Evolutionary conservation across 2,797 vertebrate genomes (phyloP).

Genomic region (Gallinago solitaria): DNA sequence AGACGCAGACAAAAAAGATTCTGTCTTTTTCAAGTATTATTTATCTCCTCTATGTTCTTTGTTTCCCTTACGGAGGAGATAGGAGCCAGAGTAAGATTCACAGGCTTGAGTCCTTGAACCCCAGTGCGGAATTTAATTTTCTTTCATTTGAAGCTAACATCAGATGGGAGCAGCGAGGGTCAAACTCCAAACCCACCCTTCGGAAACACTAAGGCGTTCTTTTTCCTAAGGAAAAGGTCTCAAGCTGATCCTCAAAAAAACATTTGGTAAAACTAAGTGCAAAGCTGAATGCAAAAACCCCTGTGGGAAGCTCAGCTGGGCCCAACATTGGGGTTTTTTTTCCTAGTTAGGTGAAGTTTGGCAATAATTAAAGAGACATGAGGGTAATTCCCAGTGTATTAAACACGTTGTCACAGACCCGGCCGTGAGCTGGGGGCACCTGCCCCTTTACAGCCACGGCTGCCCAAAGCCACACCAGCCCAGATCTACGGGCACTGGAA

Average conservation of each 20-base stretch:
- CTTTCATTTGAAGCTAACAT: not conserved
- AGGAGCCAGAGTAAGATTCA: conserved; percentile 20
- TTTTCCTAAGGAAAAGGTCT: not conserved
- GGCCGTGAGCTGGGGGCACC: not conserved
- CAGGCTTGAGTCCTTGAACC: conserved; percentile 44
- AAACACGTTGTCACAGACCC: not conserved
- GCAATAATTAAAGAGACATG: not conserved
- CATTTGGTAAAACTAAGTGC: not conserved
- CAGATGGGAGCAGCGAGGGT: not conserved
- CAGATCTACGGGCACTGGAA: not conserved
- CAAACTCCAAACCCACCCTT: not conserved
- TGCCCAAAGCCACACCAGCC: not conserved
- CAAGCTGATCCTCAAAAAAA: not conserved
- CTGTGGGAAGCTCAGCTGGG: not conserved
- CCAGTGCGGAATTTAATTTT: conserved; percentile 44
- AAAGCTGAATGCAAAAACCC: not conserved
- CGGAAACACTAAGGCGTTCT: not conserved
- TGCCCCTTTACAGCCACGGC: not conserved
- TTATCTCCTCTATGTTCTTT: conserved; percentile 64
- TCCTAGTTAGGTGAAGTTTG: not conserved
- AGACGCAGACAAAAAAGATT: conserved; percentile 40
- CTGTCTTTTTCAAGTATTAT: conserved; percentile 63
- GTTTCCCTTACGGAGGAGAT: conserved; percentile 58
- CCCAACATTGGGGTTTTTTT: accelerated
- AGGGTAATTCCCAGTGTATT: accelerated